These are phyloP conservation scores for Abrostola triplasia DNA, from an alignment of 2,888 invertebrate genomes.

Conservation along the genomic window DNA sequence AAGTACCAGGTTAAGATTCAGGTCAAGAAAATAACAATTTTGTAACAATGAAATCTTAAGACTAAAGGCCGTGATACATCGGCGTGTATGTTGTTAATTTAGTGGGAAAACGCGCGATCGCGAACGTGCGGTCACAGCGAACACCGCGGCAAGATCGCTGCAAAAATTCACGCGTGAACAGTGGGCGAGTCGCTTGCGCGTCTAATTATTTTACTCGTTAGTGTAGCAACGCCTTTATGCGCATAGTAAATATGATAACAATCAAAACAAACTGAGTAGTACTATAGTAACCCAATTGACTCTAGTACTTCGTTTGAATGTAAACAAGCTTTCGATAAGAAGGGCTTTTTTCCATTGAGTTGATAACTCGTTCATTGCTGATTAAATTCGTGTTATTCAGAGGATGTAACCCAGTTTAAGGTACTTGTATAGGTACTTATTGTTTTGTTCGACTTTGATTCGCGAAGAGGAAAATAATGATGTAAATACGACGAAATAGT, in stretches of 20 bases:
- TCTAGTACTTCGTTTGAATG: slow-evolving; percentile 14
- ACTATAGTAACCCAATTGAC: slow-evolving; percentile 38
- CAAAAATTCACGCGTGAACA: too few relatives aligned
- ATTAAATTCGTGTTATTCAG: slow-evolving; percentile 12
- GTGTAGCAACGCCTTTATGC: slow-evolving; percentile 6
- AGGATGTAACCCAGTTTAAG: slow-evolving; percentile 34
- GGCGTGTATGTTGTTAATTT: background rate
- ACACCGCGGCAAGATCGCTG: too few relatives aligned
- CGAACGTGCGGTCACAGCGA: too few relatives aligned
- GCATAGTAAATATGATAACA: slow-evolving; percentile 46
- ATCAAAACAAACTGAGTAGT: slow-evolving; percentile 41
- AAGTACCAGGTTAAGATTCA: slow-evolving; percentile 20
- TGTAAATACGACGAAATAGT: background rate
- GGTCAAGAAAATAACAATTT: slow-evolving; percentile 48
- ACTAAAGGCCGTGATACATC: background rate
- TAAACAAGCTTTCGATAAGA: slow-evolving; percentile 36
- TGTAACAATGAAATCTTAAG: slow-evolving; percentile 20
- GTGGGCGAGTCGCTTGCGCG: too few relatives aligned
- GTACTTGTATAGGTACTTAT: slow-evolving; percentile 23
- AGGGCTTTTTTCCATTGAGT: slow-evolving; percentile 29
- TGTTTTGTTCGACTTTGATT: slow-evolving; percentile 32
- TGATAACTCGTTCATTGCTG: slow-evolving; percentile 19
- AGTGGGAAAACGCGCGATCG: background rate
- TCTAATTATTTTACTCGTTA: background rate
- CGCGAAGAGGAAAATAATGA: slow-evolving; percentile 34